Evolutionary conservation across 2,113 vertebrate genomes (phyloP), one percentile per base, ranked within the genome.

Genomic region (Smithornis capensis): DNA sequence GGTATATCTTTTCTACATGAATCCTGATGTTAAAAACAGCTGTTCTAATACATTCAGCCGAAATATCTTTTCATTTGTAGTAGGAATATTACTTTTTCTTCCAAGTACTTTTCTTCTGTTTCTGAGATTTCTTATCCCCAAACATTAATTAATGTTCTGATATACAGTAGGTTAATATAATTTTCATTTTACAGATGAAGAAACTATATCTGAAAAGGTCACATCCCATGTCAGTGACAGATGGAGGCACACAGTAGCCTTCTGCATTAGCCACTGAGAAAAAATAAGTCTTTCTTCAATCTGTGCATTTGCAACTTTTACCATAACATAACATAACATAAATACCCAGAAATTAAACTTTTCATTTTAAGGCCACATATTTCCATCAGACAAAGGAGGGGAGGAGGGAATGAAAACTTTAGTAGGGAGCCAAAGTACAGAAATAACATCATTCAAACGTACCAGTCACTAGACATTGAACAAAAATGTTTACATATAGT

Each of bases 181-280:
- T 94, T 94, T 83, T 67, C 1, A 0, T 83, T 97, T 90, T 80
- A 69, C 42, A 83, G 63, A 70, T 94, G 50, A 87, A 87, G 78
- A 91, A 95, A 80, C 63, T 84, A 1, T 65, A 50, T 69, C 27
- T 85, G 82, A 37, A 95, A 96, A 94, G 75, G 50, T 95, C 70
- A 92, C 38, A 37, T 65, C 22, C 87, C 17, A 8, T 79, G 45
- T 55, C 63, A 73, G 74, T 89, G 83, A 74, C 56, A 87, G 52
- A 84, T 90, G 76, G 50, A 75, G 49, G 40, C 81, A 81, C 52
- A 53, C 35, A 75, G 44, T 62, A 71, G 47, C 52, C 15, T 56
- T 87, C 65, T 29, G 8, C 12, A 1, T 63, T 75, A 75, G 67
- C 52, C 65, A 35, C 31, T 83, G 73, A 31, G 71, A 73, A 80